A percentile compares a stretch with the other conserved stretches of the same genome.
Evolutionary conservation across 2,113 vertebrate genomes (phyloP).

Genomic region (Struthio camelus): DNA sequence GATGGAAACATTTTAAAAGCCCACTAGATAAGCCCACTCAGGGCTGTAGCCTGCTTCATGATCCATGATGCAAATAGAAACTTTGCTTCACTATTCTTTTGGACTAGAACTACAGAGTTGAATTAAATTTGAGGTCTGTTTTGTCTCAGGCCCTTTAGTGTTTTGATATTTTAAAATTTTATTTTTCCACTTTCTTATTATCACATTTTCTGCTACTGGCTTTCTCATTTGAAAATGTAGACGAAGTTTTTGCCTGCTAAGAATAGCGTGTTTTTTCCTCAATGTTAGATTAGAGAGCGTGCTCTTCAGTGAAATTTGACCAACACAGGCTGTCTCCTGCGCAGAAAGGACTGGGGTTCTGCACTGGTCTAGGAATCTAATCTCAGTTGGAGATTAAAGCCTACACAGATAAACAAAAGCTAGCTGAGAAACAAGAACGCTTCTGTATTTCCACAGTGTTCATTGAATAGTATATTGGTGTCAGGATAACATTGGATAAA

Average conservation of each 20-base stretch:
- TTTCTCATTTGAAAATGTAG: neutral
- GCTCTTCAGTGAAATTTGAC: neutral
- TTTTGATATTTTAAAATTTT: neutral
- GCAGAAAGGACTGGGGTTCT: neutral
- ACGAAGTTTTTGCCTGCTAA: neutral
- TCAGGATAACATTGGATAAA: neutral
- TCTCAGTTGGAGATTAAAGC: neutral
- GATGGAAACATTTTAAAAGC: neutral
- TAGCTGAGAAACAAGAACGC: neutral
- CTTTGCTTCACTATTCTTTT: neutral
- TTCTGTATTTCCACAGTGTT: neutral
- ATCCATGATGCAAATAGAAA: neutral
- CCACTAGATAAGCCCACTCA: neutral
- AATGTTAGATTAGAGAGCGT: neutral
- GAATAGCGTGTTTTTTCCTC: neutral
- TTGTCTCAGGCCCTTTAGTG: neutral
- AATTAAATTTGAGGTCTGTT: neutral
- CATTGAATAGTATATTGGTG: neutral
- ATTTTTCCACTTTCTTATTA: neutral
- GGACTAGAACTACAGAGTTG: neutral
- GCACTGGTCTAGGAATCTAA: neutral
- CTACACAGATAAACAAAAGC: neutral
- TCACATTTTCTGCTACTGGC: neutral
- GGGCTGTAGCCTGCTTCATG: neutral
- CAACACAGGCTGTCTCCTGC: neutral